Evolutionary conservation across 2,888 invertebrate genomes (phyloP), one percentile per base, ranked within the genome.

Genomic region (Lypha dubia): DNA sequence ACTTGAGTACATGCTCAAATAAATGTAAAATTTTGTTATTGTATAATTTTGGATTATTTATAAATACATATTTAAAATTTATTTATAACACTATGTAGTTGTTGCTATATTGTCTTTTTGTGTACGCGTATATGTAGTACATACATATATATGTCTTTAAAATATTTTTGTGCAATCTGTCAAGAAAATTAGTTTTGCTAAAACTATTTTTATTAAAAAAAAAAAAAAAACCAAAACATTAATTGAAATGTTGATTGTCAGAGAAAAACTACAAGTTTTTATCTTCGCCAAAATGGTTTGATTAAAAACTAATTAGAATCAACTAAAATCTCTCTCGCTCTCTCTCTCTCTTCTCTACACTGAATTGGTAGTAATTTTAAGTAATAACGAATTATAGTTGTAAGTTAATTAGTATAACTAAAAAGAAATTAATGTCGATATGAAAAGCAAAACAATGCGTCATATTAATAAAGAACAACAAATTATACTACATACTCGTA

Each of bases 91-190:
- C n/a, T n/a, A n/a, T n/a, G 11, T 4, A 46, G 15, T 46, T 46
- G 17, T 46, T 46, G 7, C 3, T 17, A 11, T 46, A 46, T 46
- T 17, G 3, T 7, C 3, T 51, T 28, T 44, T n/a, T 41, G 53
- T 75, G 46, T 65, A 44, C 15, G 9, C n/a, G n/a, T n/a, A n/a
- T n/a, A n/a, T n/a, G n/a, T n/a, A n/a, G n/a, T 41, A 41, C 41
- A 41, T 41, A n/a, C 13, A n/a, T 46, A 70, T 41, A 67, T 49
- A 67, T n/a, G n/a, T 22, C 20, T 63, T 74, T 3, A 0, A 56
- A 81, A 76, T 82, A 82, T 76, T 82, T 76, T 76, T 71, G 76
- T 82, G 58, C 81, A 82, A 70, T 75, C 75, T 62, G 13, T 35
- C 0, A 13, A 11, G 38, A 22, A 65, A n/a, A 15, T 20, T 13